Evolutionary conservation across 2,113 vertebrate genomes (phyloP).

Genomic region (Protobothrops mucrosquamatus): DNA sequence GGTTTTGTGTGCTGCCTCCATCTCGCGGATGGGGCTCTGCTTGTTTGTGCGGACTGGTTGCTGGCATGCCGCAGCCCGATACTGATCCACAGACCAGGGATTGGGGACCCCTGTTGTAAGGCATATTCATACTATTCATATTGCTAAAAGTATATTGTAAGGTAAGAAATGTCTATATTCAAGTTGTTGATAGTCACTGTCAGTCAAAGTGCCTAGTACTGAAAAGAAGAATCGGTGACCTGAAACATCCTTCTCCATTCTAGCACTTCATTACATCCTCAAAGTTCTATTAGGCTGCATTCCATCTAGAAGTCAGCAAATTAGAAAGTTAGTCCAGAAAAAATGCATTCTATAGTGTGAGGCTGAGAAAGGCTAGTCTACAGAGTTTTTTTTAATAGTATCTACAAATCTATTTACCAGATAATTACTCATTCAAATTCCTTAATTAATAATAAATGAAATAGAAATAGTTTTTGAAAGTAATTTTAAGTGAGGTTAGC

Average conservation of each 20-base stretch:
- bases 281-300: not conserved
- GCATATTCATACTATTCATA: not conserved
- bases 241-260: not conserved
- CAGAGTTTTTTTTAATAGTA: not conserved
- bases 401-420: not conserved
- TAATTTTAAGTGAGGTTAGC: not conserved
- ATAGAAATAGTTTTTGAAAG: conserved; percentile 20
- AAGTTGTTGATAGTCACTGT: not conserved
- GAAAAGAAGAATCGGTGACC: not conserved
- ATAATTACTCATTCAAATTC: conserved; percentile 21
- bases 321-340: not conserved
- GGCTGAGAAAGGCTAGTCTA: not conserved
- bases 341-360: not conserved
- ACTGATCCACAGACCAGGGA: too few species aligned
- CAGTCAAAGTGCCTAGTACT: not conserved
- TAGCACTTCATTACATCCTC: not conserved
- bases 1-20: too few species aligned
- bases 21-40: too few species aligned
- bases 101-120: too few species aligned
- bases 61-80: too few species aligned
- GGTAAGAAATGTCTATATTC: too few species aligned
- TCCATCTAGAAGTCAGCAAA: not conserved
- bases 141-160: not conserved
- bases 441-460: conserved; percentile 11
- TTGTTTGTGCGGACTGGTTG: too few species aligned